Conservation (phyloP, 2,113 vertebrate species). For the Chroicocephalus ridibundus region DNA sequence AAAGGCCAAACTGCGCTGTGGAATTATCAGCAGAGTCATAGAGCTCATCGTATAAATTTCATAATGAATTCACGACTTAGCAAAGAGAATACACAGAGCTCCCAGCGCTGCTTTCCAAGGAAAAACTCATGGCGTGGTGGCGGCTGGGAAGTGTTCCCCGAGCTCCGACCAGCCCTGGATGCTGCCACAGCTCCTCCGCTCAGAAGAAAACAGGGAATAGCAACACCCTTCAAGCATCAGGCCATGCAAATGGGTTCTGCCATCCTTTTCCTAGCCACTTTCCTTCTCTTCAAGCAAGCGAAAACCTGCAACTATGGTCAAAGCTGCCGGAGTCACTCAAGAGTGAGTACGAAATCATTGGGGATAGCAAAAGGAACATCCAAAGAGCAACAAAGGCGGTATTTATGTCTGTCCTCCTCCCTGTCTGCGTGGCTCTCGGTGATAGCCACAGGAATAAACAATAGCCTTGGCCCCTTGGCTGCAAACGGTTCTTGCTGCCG, state of each 20-base stretch:
- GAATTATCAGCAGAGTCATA: constrained; percentile 31
- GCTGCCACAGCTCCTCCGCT: background rate
- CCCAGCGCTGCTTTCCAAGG: constrained; percentile 6
- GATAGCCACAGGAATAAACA: constrained; percentile 53
- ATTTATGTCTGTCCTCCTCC: constrained; percentile 41
- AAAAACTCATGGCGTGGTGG: background rate
- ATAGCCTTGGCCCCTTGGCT: constrained; percentile 22
- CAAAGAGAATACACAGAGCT: constrained; percentile 18
- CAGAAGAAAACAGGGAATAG: constrained; percentile 18
- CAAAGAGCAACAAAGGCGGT: background rate
- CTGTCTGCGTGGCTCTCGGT: background rate
- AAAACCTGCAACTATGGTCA: background rate
- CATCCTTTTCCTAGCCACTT: background rate
- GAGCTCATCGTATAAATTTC: constrained; percentile 15
- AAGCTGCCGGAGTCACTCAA: background rate
- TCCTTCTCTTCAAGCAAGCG: background rate
- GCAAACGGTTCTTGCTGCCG: background rate
- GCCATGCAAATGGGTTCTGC: background rate
- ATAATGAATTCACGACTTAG: constrained; percentile 26
- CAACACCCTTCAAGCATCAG: background rate
- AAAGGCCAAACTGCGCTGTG: constrained; percentile 28
- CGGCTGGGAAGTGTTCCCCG: constrained; percentile 20
- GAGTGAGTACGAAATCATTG: background rate
- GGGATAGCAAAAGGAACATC: constrained; percentile 53
- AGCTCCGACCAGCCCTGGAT: background rate